A percentile compares a stretch with the other conserved stretches of the same genome.
Conservation (phyloP, 2,797 vertebrate genomes). For the Centropyge bicolor region DNA sequence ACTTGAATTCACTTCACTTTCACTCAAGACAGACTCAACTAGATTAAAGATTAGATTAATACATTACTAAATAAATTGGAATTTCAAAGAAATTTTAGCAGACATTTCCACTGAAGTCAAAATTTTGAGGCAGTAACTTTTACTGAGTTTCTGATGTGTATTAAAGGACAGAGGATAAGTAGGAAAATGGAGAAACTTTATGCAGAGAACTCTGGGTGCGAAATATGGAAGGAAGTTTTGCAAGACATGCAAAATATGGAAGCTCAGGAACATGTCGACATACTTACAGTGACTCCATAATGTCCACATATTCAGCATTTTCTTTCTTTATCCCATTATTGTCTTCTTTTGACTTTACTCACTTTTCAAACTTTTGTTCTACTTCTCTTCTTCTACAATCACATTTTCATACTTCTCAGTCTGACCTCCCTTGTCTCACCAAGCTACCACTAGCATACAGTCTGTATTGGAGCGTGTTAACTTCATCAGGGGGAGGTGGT, state of each 20-base stretch:
- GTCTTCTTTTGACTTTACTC: neutral
- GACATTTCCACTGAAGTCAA: neutral
- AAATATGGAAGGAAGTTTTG: neutral
- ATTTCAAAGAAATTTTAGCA: neutral
- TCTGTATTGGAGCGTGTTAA: constrained; percentile 49
- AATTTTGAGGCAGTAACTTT: neutral
- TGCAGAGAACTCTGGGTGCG: neutral
- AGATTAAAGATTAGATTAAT: neutral
- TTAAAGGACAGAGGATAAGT: neutral
- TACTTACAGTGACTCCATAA: neutral
- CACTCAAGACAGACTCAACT: neutral
- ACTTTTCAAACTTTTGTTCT: neutral
- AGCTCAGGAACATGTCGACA: neutral
- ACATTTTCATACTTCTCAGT: neutral
- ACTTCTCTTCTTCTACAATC: neutral
- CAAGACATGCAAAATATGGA: neutral
- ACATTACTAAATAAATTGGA: neutral
- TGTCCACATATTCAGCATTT: neutral
- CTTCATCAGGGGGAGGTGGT: constrained; percentile 41
- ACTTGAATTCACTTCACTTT: no score
- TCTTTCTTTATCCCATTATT: neutral
- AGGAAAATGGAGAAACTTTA: neutral
- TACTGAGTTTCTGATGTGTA: neutral
- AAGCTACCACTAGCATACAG: neutral
- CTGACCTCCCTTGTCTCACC: neutral